Evolutionary conservation across 2,888 invertebrate species (phyloP).

Genomic region (Hofmannophila pseudospretella): DNA sequence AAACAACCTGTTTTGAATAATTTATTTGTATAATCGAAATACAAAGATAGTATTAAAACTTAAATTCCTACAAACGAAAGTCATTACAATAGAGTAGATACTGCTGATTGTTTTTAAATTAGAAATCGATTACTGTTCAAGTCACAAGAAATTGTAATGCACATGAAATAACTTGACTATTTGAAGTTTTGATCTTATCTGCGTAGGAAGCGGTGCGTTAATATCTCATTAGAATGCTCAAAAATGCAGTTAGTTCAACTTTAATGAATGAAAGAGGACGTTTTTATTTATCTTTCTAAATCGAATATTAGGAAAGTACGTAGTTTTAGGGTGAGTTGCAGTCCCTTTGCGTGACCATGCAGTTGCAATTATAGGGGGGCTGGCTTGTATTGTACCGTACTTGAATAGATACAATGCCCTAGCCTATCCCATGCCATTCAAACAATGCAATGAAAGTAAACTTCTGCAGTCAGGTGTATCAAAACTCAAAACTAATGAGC

Average conservation of each 20-base stretch:
- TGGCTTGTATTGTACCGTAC: conserved; percentile 47
- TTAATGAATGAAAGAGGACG: too few relatives aligned
- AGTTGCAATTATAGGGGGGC: conserved; percentile 44
- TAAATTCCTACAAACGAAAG: neutral
- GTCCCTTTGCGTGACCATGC: conserved; percentile 49
- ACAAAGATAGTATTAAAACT: conserved; percentile 2
- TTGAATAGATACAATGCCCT: conserved; percentile 46
- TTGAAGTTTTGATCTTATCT: neutral
- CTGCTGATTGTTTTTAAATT: conserved; percentile 6
- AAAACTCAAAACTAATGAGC: conserved; percentile 2
- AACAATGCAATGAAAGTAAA: conserved; percentile 44
- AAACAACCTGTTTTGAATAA: conserved; percentile 5
- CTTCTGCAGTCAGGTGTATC: conserved; percentile 19
- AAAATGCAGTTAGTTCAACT: conserved; percentile 9
- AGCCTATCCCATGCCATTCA: conserved; percentile 46
- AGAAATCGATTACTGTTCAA: conserved; percentile 3
- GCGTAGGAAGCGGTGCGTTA: conserved; percentile 6
- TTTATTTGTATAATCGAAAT: conserved; percentile 4
- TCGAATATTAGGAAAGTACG: too few relatives aligned
- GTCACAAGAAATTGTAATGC: neutral
- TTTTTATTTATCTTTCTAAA: too few relatives aligned
- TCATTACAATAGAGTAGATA: neutral
- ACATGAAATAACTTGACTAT: neutral
- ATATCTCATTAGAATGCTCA: conserved; percentile 8
- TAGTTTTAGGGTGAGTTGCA: too few relatives aligned